Percentiles rank a stretch among this genome's conserved stretches.
phyloP scores from a whole-genome alignment of 2,113 vertebrate species.

The Merops nubicus region DNA sequence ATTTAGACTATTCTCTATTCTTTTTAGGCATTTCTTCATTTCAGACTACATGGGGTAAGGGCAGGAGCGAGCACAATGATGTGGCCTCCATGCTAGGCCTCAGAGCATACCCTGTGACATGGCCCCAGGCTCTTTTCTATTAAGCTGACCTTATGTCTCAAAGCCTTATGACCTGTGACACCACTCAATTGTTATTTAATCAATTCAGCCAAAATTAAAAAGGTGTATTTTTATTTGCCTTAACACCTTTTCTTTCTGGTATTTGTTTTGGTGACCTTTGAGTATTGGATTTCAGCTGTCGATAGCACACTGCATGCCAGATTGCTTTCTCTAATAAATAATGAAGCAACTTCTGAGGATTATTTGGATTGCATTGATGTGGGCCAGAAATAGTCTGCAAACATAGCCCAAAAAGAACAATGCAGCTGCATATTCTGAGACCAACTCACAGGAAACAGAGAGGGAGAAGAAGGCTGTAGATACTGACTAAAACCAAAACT shows the following conservation, averaged over 20 bases:
- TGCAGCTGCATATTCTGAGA: background rate
- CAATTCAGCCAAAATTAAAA: conserved; percentile 81
- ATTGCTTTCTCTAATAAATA: conserved; percentile 78
- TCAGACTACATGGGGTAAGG: conserved; percentile 59
- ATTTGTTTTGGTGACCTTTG: conserved; percentile 76
- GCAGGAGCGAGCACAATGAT: conserved; percentile 14
- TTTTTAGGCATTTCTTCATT: conserved; percentile 68
- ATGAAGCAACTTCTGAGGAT: conserved; percentile 64
- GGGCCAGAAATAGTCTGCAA: conserved; percentile 22
- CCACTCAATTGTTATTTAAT: conserved; percentile 80
- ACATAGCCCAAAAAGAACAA: background rate
- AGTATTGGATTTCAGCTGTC: conserved; percentile 73
- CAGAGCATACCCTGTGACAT: conserved; percentile 61
- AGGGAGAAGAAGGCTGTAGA: background rate
- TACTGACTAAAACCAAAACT: background rate
- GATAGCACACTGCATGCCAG: conserved; percentile 53
- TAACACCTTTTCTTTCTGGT: conserved; percentile 66
- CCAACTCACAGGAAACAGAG: background rate
- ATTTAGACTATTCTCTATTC: conserved; percentile 34
- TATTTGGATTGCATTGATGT: conserved; percentile 2
- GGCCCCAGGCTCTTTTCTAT: conserved; percentile 69
- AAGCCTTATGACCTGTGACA: conserved; percentile 77
- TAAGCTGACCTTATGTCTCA: conserved; percentile 65
- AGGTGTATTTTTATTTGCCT: conserved; percentile 79
- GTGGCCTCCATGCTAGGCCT: conserved; percentile 40